Evolutionary conservation across 1,140 invertebrate genomes (phyloP), one percentile per base, ranked within the genome.

Genomic region (Philopotamus ludificatus): DNA sequence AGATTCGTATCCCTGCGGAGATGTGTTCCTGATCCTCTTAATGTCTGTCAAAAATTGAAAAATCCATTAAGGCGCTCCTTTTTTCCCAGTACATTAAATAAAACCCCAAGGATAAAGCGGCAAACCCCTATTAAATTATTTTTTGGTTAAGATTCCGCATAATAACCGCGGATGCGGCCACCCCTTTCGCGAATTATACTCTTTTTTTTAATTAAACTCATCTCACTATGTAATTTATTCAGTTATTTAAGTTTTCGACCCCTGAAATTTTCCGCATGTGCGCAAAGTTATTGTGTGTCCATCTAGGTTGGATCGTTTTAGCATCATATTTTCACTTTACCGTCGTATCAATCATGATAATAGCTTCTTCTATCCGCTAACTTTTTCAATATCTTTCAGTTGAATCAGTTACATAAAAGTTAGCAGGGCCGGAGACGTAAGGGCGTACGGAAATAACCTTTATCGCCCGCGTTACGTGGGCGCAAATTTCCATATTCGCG

Each of bases 311-410:
- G n/a, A n/a, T n/a, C n/a, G n/a, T n/a, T n/a, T n/a, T n/a, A n/a
- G 23, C 51, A 15, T 18, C 23, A 54, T 54, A 54, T 54, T 54
- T 25, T 21, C 51, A 54, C 21, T 34, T 21, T 54, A 34, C 15
- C 51, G 1, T 50, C 49, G 50, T 63, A 63, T 63, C 60, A 50
- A 63, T 63, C 60, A 51, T 22, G 28, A 50, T 63, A 63, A 53
- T 63, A 41, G 45, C 22, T n/a, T 23, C 28, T 63, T 28, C 25
- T 63, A 63, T 41, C 45, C 22, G 41, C 45, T 16, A 53, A 63
- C 4, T 63, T 63, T 63, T 63, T 61, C 47, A 50, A 63, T 63
- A 63, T 63, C 60, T 26, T 39, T 51, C 47, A 23, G n/a, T 41
- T 16, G 21, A 50, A 63, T 63, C 60, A 44, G 12, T 45, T 45